A percentile compares a stretch with the other conserved stretches of the same genome.
phyloP scores from a whole-genome alignment of 2,797 vertebrate genomes.

The Myiotriccus ornatus region DNA sequence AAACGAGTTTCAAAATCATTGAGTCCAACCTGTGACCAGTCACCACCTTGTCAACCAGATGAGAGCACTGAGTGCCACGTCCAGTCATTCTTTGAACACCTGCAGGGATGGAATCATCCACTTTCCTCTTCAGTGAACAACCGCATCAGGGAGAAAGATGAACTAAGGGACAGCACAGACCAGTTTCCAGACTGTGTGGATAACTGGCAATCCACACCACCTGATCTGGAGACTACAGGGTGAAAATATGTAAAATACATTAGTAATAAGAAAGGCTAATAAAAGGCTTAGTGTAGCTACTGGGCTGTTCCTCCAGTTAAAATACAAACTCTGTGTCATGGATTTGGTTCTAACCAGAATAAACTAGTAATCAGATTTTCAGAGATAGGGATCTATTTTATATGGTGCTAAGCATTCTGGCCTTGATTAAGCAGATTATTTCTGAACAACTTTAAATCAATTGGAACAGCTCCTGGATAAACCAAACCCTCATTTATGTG shows the following conservation, averaged over 20 bases:
- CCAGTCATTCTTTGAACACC: background rate
- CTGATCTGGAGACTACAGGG: background rate
- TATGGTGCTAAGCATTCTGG: background rate
- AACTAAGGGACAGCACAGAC: background rate
- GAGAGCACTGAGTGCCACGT: background rate
- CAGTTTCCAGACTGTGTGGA: background rate
- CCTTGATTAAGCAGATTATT: conserved; percentile 35
- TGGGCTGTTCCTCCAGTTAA: background rate
- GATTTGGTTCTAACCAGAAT: conserved; percentile 14
- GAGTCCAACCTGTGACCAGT: background rate
- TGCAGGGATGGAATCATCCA: background rate
- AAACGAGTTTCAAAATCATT: background rate
- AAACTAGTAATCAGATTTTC: conserved; percentile 43
- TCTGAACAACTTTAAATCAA: conserved; percentile 26
- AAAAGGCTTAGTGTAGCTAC: background rate
- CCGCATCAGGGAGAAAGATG: background rate
- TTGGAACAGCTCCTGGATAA: conserved; percentile 24
- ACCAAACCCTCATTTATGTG: background rate
- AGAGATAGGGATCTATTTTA: conserved; percentile 33
- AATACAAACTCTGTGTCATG: background rate
- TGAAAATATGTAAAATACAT: background rate
- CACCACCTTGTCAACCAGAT: background rate
- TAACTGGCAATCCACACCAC: background rate
- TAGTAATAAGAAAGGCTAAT: background rate
- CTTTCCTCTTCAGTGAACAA: background rate